A percentile compares a stretch with the other conserved stretches of the same genome.
These are phyloP conservation scores for Xenotilapia leptura DNA, from an alignment of 2,113 vertebrate genomes.

Conservation along the genomic window DNA sequence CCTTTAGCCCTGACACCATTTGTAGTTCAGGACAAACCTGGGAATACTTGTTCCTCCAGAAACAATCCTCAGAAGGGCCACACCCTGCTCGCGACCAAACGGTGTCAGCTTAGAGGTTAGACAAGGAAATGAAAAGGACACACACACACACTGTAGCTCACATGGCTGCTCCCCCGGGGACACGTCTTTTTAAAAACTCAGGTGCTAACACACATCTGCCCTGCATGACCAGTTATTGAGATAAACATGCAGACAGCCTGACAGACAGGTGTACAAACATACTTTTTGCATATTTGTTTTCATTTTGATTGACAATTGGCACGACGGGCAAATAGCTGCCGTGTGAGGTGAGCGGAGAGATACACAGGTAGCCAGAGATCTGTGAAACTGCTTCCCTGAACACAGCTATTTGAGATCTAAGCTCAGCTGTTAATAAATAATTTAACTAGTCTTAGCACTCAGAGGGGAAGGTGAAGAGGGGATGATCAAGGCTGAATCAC, in stretches of 20 bases:
- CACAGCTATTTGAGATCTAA: not conserved
- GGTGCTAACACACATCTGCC: not conserved
- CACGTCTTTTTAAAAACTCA: not conserved
- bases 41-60: constrained; percentile 38
- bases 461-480: not conserved
- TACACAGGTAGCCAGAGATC: not conserved
- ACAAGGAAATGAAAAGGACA: not conserved
- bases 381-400: not conserved
- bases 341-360: not conserved
- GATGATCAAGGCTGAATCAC: not conserved
- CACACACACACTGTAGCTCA: not conserved
- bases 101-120: not conserved
- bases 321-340: not conserved
- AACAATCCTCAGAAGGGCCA: not conserved
- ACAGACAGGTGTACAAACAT: not conserved
- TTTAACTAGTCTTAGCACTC: not conserved
- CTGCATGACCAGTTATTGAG: not conserved
- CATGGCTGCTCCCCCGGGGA: not conserved
- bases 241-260: not conserved
- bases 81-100: not conserved
- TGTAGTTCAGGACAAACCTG: not conserved
- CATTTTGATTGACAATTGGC: not conserved
- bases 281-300: not conserved
- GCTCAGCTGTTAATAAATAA: constrained; percentile 32
- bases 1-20: not conserved